Evolutionary conservation across 1,140 invertebrate species (phyloP).

Genomic region (Mercenaria mercenaria): DNA sequence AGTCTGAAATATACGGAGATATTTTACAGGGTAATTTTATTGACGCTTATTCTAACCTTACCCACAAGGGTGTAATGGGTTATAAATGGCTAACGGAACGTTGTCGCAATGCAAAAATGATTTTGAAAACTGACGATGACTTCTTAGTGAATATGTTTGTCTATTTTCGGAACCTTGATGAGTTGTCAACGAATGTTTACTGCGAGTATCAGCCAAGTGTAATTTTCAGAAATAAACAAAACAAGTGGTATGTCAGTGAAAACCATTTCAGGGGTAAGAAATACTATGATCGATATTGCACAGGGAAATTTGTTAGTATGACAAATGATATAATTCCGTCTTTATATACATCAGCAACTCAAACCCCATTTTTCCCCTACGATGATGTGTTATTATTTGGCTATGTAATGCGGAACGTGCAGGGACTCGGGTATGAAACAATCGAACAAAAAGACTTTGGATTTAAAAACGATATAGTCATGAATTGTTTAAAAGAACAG

Average conservation of each 20-base stretch:
- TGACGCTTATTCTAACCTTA: constrained; percentile 76
- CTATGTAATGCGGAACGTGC: constrained; percentile 68
- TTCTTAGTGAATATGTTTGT: constrained; percentile 90
- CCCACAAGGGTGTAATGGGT: constrained; percentile 91
- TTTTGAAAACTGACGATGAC: constrained; percentile 97
- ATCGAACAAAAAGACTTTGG: neutral
- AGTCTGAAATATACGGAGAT: constrained; percentile 65
- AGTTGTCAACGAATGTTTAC: constrained; percentile 45
- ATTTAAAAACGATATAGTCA: neutral
- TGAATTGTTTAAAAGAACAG: neutral
- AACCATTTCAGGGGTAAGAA: constrained; percentile 40
- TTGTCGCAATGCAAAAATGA: constrained; percentile 89
- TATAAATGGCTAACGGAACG: constrained; percentile 90
- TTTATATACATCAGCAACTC: constrained; percentile 75
- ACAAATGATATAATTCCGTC: constrained; percentile 80
- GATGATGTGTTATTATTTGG: constrained; percentile 85
- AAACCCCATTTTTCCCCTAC: constrained; percentile 81
- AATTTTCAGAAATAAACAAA: constrained; percentile 34
- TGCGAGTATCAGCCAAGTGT: neutral
- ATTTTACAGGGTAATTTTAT: constrained; percentile 77
- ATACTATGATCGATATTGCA: constrained; percentile 80
- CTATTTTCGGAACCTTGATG: neutral
- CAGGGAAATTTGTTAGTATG: constrained; percentile 83
- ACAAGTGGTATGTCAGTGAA: constrained; percentile 53
- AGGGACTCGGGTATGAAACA: neutral